phyloP scores from a whole-genome alignment of 1,140 invertebrate species.

The Drosophila kohkoa region DNA sequence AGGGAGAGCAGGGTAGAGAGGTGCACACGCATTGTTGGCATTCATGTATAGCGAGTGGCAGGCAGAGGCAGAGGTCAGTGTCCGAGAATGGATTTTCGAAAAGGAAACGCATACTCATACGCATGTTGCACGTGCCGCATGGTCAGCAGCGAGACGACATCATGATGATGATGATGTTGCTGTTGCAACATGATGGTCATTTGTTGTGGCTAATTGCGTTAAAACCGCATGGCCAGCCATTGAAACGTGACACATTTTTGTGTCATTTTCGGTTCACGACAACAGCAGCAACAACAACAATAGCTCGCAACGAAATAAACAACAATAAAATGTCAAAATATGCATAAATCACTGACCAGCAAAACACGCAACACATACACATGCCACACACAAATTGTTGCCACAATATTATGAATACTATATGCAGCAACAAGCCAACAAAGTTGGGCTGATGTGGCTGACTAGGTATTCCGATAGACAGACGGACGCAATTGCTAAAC shows the following conservation, averaged over 20 bases:
- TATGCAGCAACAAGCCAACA: constrained; percentile 29
- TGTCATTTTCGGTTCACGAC: constrained; percentile 52
- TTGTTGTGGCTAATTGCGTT: constrained; percentile 79
- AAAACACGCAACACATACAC: constrained; percentile 23
- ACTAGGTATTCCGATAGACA: background rate
- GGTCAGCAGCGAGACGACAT: constrained; percentile 36
- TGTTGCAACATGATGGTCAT: constrained; percentile 69
- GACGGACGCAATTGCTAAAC: constrained; percentile 47
- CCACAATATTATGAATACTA: constrained; percentile 62
- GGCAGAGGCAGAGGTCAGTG: constrained; percentile 36
- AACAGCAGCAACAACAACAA: constrained; percentile 5
- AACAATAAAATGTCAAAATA: constrained; percentile 55
- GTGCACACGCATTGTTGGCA: constrained; percentile 19
- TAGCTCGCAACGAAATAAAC: background rate
- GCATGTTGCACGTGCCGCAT: constrained; percentile 67
- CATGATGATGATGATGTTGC: constrained; percentile 21
- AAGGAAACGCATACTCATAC: constrained; percentile 28
- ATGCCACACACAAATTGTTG: constrained; percentile 36
- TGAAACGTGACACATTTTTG: constrained; percentile 78
- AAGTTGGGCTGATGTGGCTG: background rate
- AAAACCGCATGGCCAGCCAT: constrained; percentile 69
- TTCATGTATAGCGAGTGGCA: constrained; percentile 21
- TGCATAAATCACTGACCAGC: constrained; percentile 45
- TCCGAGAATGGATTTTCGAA: constrained; percentile 37
- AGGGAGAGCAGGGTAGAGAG: background rate